Conservation (phyloP, 2,797 vertebrate genomes). For the Anomalospiza imberbis region DNA sequence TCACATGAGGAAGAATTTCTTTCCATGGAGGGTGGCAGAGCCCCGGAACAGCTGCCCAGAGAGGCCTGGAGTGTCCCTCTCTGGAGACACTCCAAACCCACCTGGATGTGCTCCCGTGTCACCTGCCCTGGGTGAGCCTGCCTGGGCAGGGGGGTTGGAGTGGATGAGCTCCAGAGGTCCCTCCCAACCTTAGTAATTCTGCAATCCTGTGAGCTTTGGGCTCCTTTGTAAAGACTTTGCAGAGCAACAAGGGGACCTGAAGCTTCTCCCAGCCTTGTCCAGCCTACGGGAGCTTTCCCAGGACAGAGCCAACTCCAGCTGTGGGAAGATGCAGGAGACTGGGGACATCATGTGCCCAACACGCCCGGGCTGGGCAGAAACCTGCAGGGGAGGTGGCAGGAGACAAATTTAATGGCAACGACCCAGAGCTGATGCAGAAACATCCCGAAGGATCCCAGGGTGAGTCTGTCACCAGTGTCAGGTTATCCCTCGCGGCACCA, state of each 20-base stretch:
- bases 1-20: background rate
- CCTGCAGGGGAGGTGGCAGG: background rate
- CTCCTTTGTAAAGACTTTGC: background rate
- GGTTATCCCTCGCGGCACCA: background rate
- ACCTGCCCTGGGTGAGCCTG: background rate
- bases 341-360: background rate
- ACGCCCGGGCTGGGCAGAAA: background rate
- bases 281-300: rapidly evolving
- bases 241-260: background rate
- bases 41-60: background rate
- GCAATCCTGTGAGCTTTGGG: background rate
- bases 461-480: background rate
- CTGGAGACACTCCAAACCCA: background rate
- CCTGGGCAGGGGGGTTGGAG: background rate
- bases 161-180: background rate
- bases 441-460: rapidly evolving
- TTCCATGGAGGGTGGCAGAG: background rate
- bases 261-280: background rate
- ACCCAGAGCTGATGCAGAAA: background rate
- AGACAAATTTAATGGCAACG: background rate
- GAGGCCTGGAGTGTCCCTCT: background rate
- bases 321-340: background rate
- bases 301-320: background rate
- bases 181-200: background rate
- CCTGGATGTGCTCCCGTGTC: background rate